These are phyloP conservation scores for Pyrochroa serraticornis DNA, from an alignment of 2,888 invertebrate species.

Conservation along the genomic window DNA sequence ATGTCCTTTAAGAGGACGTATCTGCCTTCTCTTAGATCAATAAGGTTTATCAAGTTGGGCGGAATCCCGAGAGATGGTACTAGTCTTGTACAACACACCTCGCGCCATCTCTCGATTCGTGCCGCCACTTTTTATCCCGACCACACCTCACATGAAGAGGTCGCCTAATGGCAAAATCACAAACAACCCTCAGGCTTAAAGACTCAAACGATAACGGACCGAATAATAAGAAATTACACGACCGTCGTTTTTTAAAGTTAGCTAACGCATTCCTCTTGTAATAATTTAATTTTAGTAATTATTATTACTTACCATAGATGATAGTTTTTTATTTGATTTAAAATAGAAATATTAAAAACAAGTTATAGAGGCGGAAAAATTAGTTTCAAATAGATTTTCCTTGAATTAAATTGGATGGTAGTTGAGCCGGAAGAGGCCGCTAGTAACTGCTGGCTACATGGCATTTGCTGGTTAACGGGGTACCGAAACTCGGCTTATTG, in stretches of 20 bases:
- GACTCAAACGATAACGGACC: no score
- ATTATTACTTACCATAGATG: no score
- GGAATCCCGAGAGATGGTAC: constrained; percentile 36
- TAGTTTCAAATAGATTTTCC: no score
- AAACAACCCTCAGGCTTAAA: no score
- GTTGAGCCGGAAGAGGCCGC: constrained; percentile 13
- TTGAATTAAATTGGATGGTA: not conserved
- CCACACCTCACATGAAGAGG: constrained; percentile 28
- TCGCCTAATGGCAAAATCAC: no score
- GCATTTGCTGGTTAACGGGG: not conserved
- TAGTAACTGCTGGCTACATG: not conserved
- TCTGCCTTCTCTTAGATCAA: constrained; percentile 35
- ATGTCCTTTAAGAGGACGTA: constrained; percentile 26
- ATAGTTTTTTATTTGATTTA: no score
- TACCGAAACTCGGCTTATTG: not conserved
- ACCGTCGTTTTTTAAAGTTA: no score
- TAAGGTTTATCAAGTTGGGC: constrained; percentile 38
- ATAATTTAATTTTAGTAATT: no score
- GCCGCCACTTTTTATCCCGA: constrained; percentile 32
- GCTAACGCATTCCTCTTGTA: no score
- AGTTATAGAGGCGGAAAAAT: no score
- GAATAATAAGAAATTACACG: no score
- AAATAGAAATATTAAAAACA: no score
- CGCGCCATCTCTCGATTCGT: constrained; percentile 38
- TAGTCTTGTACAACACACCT: constrained; percentile 24